phyloP scores from a whole-genome alignment of 2,113 vertebrate genomes.

The Opisthocomus hoazin region DNA sequence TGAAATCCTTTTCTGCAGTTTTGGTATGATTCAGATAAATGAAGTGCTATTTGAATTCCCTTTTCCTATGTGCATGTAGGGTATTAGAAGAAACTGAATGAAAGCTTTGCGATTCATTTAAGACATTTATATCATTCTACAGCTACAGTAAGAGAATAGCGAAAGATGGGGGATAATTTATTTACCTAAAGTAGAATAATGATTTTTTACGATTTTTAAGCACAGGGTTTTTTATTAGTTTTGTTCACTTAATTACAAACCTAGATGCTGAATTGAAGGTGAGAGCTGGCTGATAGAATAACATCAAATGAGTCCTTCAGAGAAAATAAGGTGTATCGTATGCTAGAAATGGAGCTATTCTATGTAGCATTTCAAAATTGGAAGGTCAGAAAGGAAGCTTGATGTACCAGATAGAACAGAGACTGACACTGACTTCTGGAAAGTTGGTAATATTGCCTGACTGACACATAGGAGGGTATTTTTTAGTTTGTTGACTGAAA shows the following conservation, averaged over 20 bases:
- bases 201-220: not conserved
- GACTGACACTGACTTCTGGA: not conserved
- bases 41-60: not conserved
- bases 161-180: not conserved
- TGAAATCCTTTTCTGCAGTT: not conserved
- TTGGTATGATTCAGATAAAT: not conserved
- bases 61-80: not conserved
- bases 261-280: not conserved
- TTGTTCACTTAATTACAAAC: not conserved
- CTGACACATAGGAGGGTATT: not conserved
- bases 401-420: not conserved
- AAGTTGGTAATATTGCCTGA: not conserved
- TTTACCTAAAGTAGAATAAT: not conserved
- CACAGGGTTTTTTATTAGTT: not conserved
- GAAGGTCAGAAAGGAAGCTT: not conserved
- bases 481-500: not conserved
- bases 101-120: not conserved
- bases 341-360: not conserved
- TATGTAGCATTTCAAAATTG: not conserved
- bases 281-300: not conserved
- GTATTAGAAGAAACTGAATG: not conserved
- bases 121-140: not conserved
- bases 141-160: not conserved
- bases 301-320: not conserved
- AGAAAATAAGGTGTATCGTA: not conserved